phyloP scores from a whole-genome alignment of 1,140 invertebrate genomes.

The Belonocnema kinseyi region DNA sequence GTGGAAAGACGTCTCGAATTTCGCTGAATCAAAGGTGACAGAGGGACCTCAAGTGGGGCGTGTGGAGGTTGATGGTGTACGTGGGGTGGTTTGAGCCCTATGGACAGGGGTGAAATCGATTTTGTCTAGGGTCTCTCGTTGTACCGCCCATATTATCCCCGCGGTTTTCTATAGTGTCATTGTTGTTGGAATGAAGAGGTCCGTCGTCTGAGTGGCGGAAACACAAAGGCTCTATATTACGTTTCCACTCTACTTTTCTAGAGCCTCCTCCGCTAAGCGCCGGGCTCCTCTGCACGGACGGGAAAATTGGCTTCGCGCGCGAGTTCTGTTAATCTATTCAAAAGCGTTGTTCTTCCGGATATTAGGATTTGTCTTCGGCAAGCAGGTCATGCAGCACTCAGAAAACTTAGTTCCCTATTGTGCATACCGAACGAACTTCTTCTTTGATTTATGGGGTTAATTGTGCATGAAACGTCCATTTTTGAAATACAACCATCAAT shows the following conservation, averaged over 20 bases:
- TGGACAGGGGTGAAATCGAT: slow-evolving; percentile 65
- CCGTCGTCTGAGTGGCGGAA: slow-evolving; percentile 56
- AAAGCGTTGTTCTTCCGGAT: slow-evolving; percentile 6
- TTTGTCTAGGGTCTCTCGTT: slow-evolving; percentile 61
- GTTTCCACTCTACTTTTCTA: slow-evolving; percentile 68
- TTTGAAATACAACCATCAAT: too few relatives aligned
- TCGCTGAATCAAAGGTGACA: slow-evolving; percentile 74
- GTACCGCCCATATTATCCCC: slow-evolving; percentile 55
- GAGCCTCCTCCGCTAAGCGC: slow-evolving; percentile 45
- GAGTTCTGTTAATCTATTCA: background rate
- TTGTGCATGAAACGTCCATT: too few relatives aligned
- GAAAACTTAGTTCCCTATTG: background rate
- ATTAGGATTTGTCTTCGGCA: slow-evolving; percentile 16
- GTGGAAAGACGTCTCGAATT: slow-evolving; percentile 74
- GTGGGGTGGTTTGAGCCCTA: slow-evolving; percentile 32
- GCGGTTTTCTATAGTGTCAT: slow-evolving; percentile 70
- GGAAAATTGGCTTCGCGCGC: slow-evolving; percentile 36
- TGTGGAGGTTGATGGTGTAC: slow-evolving; percentile 46
- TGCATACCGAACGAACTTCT: background rate
- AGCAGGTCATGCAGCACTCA: background rate
- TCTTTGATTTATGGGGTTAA: too few relatives aligned
- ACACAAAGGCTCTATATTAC: slow-evolving; percentile 69
- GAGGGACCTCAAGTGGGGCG: slow-evolving; percentile 46
- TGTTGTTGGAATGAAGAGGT: slow-evolving; percentile 60
- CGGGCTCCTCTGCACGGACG: slow-evolving; percentile 40